Base-by-base conservation (phyloP, 2,113 vertebrate species). In the Heptranchias perlo region DNA sequence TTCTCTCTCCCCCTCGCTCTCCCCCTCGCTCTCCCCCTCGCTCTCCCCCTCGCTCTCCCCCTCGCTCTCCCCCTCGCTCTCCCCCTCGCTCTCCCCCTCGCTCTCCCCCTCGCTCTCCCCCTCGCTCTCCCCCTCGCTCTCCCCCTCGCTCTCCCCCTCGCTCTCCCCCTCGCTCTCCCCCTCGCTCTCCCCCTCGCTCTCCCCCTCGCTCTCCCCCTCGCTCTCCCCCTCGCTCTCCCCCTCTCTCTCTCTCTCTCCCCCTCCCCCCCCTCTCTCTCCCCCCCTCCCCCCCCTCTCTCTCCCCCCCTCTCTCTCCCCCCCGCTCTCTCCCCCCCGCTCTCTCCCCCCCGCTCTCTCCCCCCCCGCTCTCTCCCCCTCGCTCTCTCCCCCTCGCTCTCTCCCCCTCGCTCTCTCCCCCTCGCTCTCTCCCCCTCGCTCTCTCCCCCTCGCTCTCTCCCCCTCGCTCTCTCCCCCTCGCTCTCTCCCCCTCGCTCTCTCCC, bases 11-110 rank as follows among this genome's bases (percentile, higher is more conserved):
- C 25, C n/a, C 47, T 25, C 23, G n/a, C n/a, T 96, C 35, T 13
- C 67, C 25, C 62, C 31, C 54, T 95, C 3, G 82, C 61, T 69
- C 69, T 18, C 44, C 76, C 58, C 14, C 86, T 96, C 98, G 98
- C 97, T 5, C 58, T 58, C 6, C 11, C 58, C 0, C 2, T 58
- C 58, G 6, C 58, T 58, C 58, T 58, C 58, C 8, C 58, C 52
- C 52, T 61, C 52, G 4, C 52, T 58, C 61, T 61, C 61, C 52
- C 61, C 76, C 0, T 87, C n/a, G n/a, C n/a, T 58, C 73, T 58
- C 25, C 86, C 21, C 0, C 31, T 89, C n/a, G 39, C 61, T 96
- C 67, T 89, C 2, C 6, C 52, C 6, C 2, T 58, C 58, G 2
- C 58, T 58, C 58, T 58, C 4, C 58, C 58, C 4, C 58, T 58